These are phyloP conservation scores for Myrmecobius fasciatus DNA, from an alignment of 2,113 vertebrate genomes.

Conservation along the genomic window DNA sequence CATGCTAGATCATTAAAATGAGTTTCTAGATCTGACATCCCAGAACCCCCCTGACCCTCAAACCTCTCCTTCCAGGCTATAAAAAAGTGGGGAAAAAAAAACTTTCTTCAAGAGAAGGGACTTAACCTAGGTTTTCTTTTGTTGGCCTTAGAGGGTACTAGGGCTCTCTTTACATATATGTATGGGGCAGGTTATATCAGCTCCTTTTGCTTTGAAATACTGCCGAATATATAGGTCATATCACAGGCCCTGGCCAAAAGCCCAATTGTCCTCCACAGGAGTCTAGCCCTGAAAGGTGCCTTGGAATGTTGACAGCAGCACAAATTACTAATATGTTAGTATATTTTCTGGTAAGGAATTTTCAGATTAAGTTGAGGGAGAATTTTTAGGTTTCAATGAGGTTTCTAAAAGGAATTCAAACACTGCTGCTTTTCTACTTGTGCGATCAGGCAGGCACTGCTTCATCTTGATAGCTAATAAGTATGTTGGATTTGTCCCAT, in stretches of 20 bases:
- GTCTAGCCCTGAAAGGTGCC: neutral
- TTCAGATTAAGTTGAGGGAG: neutral
- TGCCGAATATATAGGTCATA: neutral
- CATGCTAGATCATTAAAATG: too few species aligned
- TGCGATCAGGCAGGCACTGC: neutral
- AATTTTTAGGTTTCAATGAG: neutral
- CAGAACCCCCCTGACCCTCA: too few species aligned
- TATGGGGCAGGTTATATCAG: neutral
- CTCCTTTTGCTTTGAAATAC: neutral
- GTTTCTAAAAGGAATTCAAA: neutral
- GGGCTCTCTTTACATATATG: rapidly evolving
- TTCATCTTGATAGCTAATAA: conserved; percentile 33
- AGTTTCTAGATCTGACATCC: too few species aligned
- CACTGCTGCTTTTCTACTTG: neutral
- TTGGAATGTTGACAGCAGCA: neutral
- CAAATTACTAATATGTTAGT: neutral
- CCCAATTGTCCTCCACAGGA: neutral
- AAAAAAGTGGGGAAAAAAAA: neutral
- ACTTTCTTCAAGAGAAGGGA: neutral
- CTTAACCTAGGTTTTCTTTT: neutral
- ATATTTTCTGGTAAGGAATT: neutral
- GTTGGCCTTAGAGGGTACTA: neutral
- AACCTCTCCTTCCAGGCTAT: too few species aligned
- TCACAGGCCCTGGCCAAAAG: neutral
- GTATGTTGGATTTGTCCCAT: neutral